These are phyloP conservation scores for Lepidurus arcticus DNA, from an alignment of 1,140 invertebrate genomes.

Conservation along the genomic window DNA sequence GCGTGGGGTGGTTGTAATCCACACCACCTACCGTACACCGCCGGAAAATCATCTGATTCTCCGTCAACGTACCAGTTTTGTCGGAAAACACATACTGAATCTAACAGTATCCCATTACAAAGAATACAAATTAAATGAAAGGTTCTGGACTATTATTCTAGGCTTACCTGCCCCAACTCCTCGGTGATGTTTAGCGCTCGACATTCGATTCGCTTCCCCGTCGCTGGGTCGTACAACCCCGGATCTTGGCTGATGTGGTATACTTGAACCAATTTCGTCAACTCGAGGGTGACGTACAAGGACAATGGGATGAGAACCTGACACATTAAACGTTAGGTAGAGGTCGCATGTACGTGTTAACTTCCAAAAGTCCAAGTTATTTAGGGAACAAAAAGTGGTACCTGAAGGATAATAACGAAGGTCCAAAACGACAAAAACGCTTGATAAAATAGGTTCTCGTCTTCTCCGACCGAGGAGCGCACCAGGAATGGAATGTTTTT, in stretches of 20 bases:
- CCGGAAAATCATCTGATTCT: slow-evolving; percentile 95
- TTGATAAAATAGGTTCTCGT: slow-evolving; percentile 61
- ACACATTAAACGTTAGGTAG: slow-evolving; percentile 35
- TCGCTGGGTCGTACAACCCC: slow-evolving; percentile 73
- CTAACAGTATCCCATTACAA: slow-evolving; percentile 40
- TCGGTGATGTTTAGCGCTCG: slow-evolving; percentile 94
- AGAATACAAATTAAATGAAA: too few relatives aligned
- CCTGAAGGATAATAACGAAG: slow-evolving; percentile 90
- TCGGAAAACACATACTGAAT: slow-evolving; percentile 95
- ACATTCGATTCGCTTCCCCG: slow-evolving; percentile 84
- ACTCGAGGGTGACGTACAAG: slow-evolving; percentile 92
- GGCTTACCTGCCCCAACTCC: slow-evolving; percentile 64
- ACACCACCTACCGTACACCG: slow-evolving; percentile 80
- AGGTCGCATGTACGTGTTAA: not conserved
- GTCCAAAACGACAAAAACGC: slow-evolving; percentile 89
- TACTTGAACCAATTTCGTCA: slow-evolving; percentile 93
- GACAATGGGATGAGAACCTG: slow-evolving; percentile 95
- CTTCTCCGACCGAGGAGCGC: slow-evolving; percentile 28
- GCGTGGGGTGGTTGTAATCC: slow-evolving; percentile 71
- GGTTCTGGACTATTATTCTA: too few relatives aligned
- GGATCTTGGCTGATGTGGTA: slow-evolving; percentile 90
- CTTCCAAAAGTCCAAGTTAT: not conserved
- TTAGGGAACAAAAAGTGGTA: slow-evolving; percentile 40
- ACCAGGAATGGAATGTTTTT: slow-evolving; percentile 55
- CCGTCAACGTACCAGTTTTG: slow-evolving; percentile 94